Evolutionary conservation across 2,113 vertebrate species (phyloP).

Genomic region (Donacobius atricapilla): DNA sequence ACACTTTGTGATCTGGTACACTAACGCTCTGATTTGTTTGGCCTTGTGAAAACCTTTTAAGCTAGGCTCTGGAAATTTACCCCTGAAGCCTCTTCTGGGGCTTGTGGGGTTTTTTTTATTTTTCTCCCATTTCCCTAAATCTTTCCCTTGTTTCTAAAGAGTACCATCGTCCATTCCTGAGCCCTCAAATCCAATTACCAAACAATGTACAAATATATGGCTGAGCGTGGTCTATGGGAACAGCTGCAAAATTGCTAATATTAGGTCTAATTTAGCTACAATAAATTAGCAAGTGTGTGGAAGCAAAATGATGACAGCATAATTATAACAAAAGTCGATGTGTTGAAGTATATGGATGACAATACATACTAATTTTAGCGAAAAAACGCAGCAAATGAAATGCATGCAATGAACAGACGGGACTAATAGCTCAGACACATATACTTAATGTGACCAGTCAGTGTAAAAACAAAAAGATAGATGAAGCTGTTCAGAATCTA

Average conservation of each 20-base stretch:
- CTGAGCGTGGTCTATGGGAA: slow-evolving; percentile 71
- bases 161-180: slow-evolving; percentile 37
- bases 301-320: slow-evolving; percentile 81
- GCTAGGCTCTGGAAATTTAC: not conserved
- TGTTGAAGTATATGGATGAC: slow-evolving; percentile 80
- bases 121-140: slow-evolving; percentile 20
- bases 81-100: not conserved
- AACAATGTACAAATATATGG: slow-evolving; percentile 73
- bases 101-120: slow-evolving; percentile 6
- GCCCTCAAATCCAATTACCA: slow-evolving; percentile 76
- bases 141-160: slow-evolving; percentile 41
- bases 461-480: slow-evolving; percentile 83
- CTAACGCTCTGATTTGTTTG: not conserved
- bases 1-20: not conserved
- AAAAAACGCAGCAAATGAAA: slow-evolving; percentile 74
- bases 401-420: slow-evolving; percentile 73
- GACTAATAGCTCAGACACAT: slow-evolving; percentile 79
- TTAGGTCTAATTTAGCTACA: slow-evolving; percentile 83
- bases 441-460: slow-evolving; percentile 81
- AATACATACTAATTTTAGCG: slow-evolving; percentile 82
- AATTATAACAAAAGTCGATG: slow-evolving; percentile 84
- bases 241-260: slow-evolving; percentile 88
- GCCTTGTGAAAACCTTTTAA: not conserved
- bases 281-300: slow-evolving; percentile 84
- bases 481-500: slow-evolving; percentile 80